Evolutionary conservation across 2,797 vertebrate genomes (phyloP), one percentile per base, ranked within the genome.

Genomic region (Pseudochirops cupreus): DNA sequence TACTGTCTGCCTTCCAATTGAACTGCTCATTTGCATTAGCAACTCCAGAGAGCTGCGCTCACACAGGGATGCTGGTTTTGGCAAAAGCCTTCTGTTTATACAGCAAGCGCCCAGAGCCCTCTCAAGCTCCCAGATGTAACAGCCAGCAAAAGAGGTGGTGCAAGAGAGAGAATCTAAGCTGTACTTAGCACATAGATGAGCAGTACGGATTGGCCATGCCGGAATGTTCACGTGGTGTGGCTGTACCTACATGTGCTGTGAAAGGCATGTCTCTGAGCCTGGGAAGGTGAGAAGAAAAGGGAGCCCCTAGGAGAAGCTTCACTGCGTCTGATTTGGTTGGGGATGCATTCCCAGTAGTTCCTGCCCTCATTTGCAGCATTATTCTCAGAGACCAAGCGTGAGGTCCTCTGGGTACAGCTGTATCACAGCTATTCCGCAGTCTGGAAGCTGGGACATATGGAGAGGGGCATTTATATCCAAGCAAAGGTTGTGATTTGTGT

Each of bases 141-240:
- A 94, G 90, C 95, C 94, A 6, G 55, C 89, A 29, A 57, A 95
- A 91, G 56, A 87, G 92, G 93, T 96, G 55, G 96, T 89, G 92
- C 54, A 7, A 58, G 96, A 95, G 94, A 93, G 92, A 93, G 92
- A 96, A 90, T 90, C 82, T 5, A 29, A 95, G 94, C 97, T 92
- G 92, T 56, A 3, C 21, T 24, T 24, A 9, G 97, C 28, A 16
- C 98, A 0, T 24, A 91, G 54, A 93, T 92, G 92, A 93, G 91
- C 87, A 52, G 94, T 97, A 97, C 95, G 7, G 93, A 90, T 33
- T 56, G 89, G 91, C 96, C 94, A 90, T 97, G 97, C 96, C 0
- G 95, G 29, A 94, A 97, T 98, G 97, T 95, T 98, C 18, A 97
- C 98, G 98, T 98, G 98, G 98, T 98, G 98, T 91, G 97, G 98